Evolutionary conservation across 2,888 invertebrate species (phyloP), one percentile per base, ranked within the genome.

Genomic region (Rambutsinella grinnellia): DNA sequence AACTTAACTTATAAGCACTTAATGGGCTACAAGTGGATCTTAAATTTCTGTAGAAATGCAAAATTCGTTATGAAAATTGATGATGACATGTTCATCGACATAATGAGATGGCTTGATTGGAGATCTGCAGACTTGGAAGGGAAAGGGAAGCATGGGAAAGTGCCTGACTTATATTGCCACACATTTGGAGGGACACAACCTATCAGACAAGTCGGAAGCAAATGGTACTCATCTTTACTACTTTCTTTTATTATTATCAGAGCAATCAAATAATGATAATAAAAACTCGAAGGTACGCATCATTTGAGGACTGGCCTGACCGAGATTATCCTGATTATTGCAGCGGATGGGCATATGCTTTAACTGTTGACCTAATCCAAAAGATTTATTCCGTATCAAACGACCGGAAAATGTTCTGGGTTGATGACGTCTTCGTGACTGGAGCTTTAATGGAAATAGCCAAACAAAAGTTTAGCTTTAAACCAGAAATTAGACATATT

Each of bases 1-100:
- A 85, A 85, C 66, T 58, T 85, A 19, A 84, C 84, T 0, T 84
- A 83, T 36, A 85, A 85, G 62, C 84, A 85, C 68, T 51, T 85
- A 21, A 81, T 83, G 79, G 84, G 84, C 23, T 84, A 84, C 79
- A 83, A 84, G 76, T 85, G 84, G 84, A 80, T 79, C 0, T 23
- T 80, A 3, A 63, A 80, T 8, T 81, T 65, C 62, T 85, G 85
- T 57, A 77, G 79, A 3, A 51, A 75, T 1, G 81, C 84, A 1
- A 79, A 78, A 2, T 85, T 84, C 54, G 61, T 84, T 26, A 61
- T 84, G 26, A 85, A 85, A 71, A 78, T 81, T 21, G 85, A 85
- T 51, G 85, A 85, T 60, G 85, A 85, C 56, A 76, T 81, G 6
- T 85, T 84, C 75, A 78, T 85, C 26, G 85, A 85, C 69, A 78